phyloP scores from a whole-genome alignment of 2,797 vertebrate genomes.

The Margarornis squamiger region DNA sequence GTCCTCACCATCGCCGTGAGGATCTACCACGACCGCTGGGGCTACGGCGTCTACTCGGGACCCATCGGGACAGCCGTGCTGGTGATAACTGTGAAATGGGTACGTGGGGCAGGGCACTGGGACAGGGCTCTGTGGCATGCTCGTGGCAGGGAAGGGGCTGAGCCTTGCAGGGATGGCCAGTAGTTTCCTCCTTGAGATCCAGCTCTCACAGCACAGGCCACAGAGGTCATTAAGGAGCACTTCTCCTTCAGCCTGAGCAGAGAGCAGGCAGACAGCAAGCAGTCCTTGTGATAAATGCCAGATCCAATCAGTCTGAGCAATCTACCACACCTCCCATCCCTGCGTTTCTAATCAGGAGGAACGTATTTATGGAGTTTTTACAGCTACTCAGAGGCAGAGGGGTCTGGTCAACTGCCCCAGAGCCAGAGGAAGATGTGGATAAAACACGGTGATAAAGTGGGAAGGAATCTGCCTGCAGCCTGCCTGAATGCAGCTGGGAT shows the following conservation, averaged over 20 bases:
- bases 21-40: slow-evolving; percentile 92
- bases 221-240: background rate
- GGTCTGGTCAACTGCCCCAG: background rate
- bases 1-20: slow-evolving; percentile 89
- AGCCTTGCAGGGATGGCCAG: rapidly evolving
- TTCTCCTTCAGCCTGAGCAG: background rate
- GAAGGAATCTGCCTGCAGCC: background rate
- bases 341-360: background rate
- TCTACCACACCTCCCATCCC: background rate
- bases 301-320: background rate
- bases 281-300: background rate
- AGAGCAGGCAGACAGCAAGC: background rate
- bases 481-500: background rate
- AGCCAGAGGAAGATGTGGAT: background rate
- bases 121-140: rapidly evolving
- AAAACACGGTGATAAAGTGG: background rate
- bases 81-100: slow-evolving; percentile 93
- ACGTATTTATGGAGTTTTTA: background rate
- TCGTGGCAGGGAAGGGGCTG: background rate
- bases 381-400: background rate
- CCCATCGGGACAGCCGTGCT: slow-evolving; percentile 93
- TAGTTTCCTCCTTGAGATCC: background rate
- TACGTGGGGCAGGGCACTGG: slow-evolving; percentile 32
- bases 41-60: slow-evolving; percentile 94
- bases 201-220: background rate